Evolutionary conservation across 2,888 invertebrate species (phyloP).

Genomic region (Euphydryas editha): DNA sequence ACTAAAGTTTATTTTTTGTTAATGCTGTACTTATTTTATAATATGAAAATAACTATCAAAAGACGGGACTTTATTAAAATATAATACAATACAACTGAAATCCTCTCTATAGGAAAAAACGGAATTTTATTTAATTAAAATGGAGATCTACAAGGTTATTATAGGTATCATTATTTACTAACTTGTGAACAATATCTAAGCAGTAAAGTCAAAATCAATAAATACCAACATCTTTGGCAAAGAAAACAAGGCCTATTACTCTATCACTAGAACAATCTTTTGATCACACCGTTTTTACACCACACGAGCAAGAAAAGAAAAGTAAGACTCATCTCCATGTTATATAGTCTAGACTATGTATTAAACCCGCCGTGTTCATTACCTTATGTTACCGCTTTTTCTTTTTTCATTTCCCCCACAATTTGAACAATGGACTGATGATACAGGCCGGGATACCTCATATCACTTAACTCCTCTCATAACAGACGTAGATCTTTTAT

Average conservation of each 20-base stretch:
- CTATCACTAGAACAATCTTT: slow-evolving; percentile 10
- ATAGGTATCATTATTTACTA: too few relatives aligned
- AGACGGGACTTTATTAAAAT: too few relatives aligned
- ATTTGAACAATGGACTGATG: slow-evolving; percentile 34
- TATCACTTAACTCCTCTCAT: slow-evolving; percentile 35
- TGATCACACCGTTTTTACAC: slow-evolving; percentile 7
- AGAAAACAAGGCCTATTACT: background rate
- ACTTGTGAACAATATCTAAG: too few relatives aligned
- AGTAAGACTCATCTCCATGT: slow-evolving; percentile 23
- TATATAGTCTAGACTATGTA: slow-evolving; percentile 31
- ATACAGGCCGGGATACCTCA: slow-evolving; percentile 35
- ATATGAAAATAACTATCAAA: too few relatives aligned
- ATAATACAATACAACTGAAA: too few relatives aligned
- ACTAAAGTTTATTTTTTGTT: too few relatives aligned
- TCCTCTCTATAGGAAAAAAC: too few relatives aligned
- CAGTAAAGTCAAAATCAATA: too few relatives aligned
- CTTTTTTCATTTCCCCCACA: slow-evolving; percentile 28
- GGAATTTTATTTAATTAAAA: too few relatives aligned
- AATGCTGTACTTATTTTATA: too few relatives aligned
- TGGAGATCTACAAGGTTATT: too few relatives aligned
- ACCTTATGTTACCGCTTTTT: slow-evolving; percentile 34
- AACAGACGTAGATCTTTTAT: slow-evolving; percentile 37
- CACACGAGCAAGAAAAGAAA: slow-evolving; percentile 24
- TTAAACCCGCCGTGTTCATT: slow-evolving; percentile 28
- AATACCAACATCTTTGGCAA: background rate